Base-by-base conservation (phyloP, 2,113 vertebrate species). In the Catharus bicknelli region DNA sequence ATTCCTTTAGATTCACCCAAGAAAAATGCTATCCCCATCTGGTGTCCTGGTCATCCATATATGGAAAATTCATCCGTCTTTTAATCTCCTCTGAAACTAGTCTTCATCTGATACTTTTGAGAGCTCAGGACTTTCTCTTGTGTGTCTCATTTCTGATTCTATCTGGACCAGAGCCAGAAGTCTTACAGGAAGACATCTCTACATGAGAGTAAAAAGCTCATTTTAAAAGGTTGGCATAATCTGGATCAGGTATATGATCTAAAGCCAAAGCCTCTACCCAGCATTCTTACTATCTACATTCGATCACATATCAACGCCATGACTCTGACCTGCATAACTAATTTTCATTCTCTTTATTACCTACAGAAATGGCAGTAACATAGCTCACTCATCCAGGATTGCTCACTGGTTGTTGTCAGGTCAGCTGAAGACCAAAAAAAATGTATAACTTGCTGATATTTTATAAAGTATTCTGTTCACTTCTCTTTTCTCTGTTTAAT, bases 121-220 rank as follows among this genome's bases (percentile, higher is more conserved):
- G 25, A 43, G 22, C 81, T 90, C 30, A 64, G 13, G 58, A 68
- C 34, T 50, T 90, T 95, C 45, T 94, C 8, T 63, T 20, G 0
- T 4, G 0, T 29, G 11, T 62, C 58, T 86, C 36, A 45, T 79
- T 96, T 79, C 58, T 86, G 42, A 75, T 58, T 86, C 77, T 81
- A 81, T 78, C 73, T 84, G 66, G 42, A 89, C 25, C 26, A 76
- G 14, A 84, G 58, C 36, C 57, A 90, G 27, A 82, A 72, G 7
- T 61, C 53, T 50, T 88, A 67, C 25, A 75, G 42, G 29, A 92
- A 93, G 66, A 20, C 42, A 86, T 34, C 40, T 95, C 58, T 53
- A 57, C 57, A 72, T 47, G 16, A 90, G 80, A 90, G 90, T 93
- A 75, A 93, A 91, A 94, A 85, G 23, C 11, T 23, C 16, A 51